Conservation (phyloP, 2,888 invertebrate species). For the Athrips mouffetella region DNA sequence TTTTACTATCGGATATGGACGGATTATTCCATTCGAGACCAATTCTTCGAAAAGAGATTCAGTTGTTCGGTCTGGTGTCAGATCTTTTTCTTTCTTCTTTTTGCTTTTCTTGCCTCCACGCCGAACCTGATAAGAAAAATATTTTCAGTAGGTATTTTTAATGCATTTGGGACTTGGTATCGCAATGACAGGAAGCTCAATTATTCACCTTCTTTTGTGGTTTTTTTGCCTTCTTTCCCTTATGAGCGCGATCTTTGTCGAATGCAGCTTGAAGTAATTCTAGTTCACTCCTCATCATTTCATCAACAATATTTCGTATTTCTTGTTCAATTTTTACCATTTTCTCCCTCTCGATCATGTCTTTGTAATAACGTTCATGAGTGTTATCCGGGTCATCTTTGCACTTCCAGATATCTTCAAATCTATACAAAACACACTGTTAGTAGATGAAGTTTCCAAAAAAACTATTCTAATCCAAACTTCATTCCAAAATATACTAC, state of each 20-base stretch:
- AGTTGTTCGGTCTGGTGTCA: conserved; percentile 93
- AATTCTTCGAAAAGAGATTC: conserved; percentile 96
- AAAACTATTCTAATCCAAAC: not conserved
- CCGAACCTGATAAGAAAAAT: no score
- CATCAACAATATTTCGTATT: conserved; percentile 88
- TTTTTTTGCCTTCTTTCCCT: conserved; percentile 88
- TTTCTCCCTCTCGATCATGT: conserved; percentile 92
- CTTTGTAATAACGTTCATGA: conserved; percentile 86
- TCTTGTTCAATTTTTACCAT: conserved; percentile 89
- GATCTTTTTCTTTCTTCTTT: conserved; percentile 95
- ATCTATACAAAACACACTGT: conserved; percentile 68
- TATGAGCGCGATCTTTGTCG: conserved; percentile 83
- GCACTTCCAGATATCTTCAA: conserved; percentile 89
- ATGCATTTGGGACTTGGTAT: not conserved
- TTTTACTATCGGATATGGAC: conserved; percentile 82
- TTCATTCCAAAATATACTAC: no score
- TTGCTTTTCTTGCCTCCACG: conserved; percentile 92
- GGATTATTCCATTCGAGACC: conserved; percentile 93
- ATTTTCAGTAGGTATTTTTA: no score
- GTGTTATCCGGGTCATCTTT: conserved; percentile 87
- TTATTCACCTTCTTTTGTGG: conserved; percentile 80
- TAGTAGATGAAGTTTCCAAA: not conserved
- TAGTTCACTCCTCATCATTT: conserved; percentile 84
- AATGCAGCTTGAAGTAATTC: conserved; percentile 85
- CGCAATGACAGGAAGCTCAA: not conserved